Conservation (phyloP, 2,797 vertebrate species). For the Spinus pinus region DNA sequence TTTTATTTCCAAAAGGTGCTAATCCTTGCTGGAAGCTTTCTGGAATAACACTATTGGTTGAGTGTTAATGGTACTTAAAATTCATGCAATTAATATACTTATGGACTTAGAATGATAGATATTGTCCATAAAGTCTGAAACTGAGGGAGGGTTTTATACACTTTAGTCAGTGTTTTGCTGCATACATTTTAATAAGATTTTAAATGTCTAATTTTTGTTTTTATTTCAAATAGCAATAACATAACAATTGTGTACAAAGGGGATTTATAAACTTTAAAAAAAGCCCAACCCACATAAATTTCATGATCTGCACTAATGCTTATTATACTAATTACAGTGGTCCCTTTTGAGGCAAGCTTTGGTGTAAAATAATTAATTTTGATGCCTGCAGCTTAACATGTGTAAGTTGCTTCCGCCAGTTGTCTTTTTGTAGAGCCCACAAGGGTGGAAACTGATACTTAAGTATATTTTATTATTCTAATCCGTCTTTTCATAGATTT, state of each 20-base stretch:
- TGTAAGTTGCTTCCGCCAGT: constrained; percentile 34
- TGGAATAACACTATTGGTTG: constrained; percentile 41
- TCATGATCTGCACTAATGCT: constrained; percentile 26
- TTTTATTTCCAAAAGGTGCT: constrained; percentile 47
- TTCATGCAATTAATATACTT: constrained; percentile 56
- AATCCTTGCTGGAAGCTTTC: constrained; percentile 57
- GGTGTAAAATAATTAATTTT: constrained; percentile 66
- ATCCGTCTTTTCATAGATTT: constrained; percentile 19
- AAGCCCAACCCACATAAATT: not conserved
- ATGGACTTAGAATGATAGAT: constrained; percentile 34
- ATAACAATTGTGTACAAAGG: constrained; percentile 21
- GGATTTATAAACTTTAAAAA: constrained; percentile 60
- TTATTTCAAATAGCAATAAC: constrained; percentile 35
- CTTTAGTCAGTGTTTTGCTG: constrained; percentile 1
- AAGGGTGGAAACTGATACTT: constrained; percentile 19
- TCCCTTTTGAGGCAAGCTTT: constrained; percentile 55
- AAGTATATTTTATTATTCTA: constrained; percentile 40
- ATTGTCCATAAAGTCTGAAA: constrained; percentile 47
- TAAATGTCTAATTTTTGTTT: constrained; percentile 1
- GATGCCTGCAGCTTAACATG: constrained; percentile 54
- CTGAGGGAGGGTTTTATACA: not conserved
- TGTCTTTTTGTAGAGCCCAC: constrained; percentile 30
- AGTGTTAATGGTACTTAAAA: constrained; percentile 52
- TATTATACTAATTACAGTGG: constrained; percentile 60
- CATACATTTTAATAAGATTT: constrained; percentile 50